These are phyloP conservation scores for Lepilemur ruficaudatus DNA, from an alignment of 2,797 vertebrate genomes.

Conservation along the genomic window DNA sequence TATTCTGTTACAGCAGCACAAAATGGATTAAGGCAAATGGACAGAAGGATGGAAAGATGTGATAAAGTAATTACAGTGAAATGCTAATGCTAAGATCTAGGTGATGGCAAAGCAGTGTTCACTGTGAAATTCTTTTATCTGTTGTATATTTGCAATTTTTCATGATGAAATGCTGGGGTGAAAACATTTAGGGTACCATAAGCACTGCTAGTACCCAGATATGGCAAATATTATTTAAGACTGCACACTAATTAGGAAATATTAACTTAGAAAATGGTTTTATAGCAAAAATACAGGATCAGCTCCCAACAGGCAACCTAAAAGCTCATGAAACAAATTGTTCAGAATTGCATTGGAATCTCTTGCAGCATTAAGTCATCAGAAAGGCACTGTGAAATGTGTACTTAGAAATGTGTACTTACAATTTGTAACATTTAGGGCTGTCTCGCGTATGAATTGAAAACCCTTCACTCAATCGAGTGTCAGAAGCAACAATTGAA, in stretches of 20 bases:
- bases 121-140: not conserved
- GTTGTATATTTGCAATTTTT: not conserved
- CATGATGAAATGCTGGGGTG: not conserved
- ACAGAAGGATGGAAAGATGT: not conserved
- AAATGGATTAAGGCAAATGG: not conserved
- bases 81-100: not conserved
- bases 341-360: not conserved
- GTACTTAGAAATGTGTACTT: constrained; percentile 83
- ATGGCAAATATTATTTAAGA: not conserved
- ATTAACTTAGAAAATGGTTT: not conserved
- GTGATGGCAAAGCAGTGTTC: not conserved
- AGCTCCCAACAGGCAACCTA: not conserved
- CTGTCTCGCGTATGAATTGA: constrained; percentile 96
- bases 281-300: not conserved
- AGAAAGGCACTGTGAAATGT: not conserved
- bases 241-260: not conserved
- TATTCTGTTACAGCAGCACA: not conserved
- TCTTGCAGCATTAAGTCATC: not conserved
- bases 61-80: not conserved
- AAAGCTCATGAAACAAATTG: not conserved
- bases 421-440: constrained; percentile 98
- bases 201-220: not conserved
- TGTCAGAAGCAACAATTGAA: constrained; percentile 96
- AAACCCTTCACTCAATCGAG: constrained; percentile 96
- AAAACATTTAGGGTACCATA: not conserved